Conservation (phyloP, 1,140 invertebrate species). For the Drosophila punjabiensis region DNA sequence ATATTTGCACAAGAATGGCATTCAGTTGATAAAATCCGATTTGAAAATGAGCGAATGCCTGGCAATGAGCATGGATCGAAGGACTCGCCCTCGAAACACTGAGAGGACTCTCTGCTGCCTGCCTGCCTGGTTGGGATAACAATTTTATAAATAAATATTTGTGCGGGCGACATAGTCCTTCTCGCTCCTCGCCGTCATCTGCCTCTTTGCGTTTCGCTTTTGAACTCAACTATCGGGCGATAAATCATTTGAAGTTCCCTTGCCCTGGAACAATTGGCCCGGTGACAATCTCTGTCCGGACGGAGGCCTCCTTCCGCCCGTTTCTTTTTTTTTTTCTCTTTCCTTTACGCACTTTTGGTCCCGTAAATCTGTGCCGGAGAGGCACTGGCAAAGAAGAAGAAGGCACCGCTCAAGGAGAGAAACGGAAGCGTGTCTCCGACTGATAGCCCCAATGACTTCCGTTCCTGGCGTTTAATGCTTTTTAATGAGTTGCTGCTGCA, state of each 20-base stretch:
- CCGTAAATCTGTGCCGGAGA: conserved; percentile 71
- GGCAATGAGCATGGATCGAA: conserved; percentile 72
- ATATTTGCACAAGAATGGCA: conserved; percentile 84
- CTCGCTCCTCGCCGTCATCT: conserved; percentile 18
- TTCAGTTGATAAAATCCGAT: conserved; percentile 83
- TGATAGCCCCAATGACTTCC: conserved; percentile 80
- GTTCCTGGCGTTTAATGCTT: conserved; percentile 80
- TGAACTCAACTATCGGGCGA: conserved; percentile 82
- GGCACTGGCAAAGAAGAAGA: conserved; percentile 9
- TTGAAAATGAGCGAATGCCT: conserved; percentile 84
- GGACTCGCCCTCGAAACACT: conserved; percentile 20
- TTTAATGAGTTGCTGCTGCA: conserved; percentile 73
- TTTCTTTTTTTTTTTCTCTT: conserved; percentile 1
- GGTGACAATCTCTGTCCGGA: conserved; percentile 72
- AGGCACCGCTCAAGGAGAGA: conserved; percentile 54
- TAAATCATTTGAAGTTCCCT: conserved; percentile 81
- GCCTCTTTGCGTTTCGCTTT: conserved; percentile 72
- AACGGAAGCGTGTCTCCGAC: conserved; percentile 73
- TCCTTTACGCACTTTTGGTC: conserved; percentile 69
- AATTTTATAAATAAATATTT: conserved; percentile 84
- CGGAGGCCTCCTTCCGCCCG: conserved; percentile 10
- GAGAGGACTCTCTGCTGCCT: neutral
- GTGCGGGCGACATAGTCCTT: conserved; percentile 52
- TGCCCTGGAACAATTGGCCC: conserved; percentile 66
- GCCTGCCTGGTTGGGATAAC: conserved; percentile 67